Conservation (phyloP, 2,888 invertebrate species). For the Aromia moschata region DNA sequence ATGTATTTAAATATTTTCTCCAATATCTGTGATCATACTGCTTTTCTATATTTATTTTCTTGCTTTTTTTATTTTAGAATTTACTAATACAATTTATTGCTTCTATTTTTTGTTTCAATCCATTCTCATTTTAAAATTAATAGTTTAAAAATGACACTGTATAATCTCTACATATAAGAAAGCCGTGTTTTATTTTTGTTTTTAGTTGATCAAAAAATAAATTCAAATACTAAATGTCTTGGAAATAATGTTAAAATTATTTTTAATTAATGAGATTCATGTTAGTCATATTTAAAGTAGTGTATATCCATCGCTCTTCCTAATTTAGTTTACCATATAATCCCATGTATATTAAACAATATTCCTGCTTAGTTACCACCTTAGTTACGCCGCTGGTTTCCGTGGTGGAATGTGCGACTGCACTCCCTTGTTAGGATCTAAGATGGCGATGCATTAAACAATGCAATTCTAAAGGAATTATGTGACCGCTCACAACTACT, state of each 20-base stretch:
- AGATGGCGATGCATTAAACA: conserved; percentile 47
- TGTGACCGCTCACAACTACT: conserved; percentile 36
- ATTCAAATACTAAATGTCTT: neutral
- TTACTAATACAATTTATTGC: too few relatives aligned
- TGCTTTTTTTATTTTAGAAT: too few relatives aligned
- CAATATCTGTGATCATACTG: too few relatives aligned
- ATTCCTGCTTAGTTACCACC: neutral
- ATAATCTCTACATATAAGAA: too few relatives aligned
- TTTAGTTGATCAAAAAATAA: neutral
- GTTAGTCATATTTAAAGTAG: neutral
- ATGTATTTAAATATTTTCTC: too few relatives aligned
- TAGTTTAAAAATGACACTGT: too few relatives aligned
- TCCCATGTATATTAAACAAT: neutral
- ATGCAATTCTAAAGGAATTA: conserved; percentile 47
- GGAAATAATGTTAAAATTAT: too few relatives aligned
- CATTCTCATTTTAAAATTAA: too few relatives aligned
- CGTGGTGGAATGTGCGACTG: conserved; percentile 21
- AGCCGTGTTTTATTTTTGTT: too few relatives aligned
- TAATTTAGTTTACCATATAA: neutral
- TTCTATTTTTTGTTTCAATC: too few relatives aligned
- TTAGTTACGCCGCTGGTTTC: conserved; percentile 12
- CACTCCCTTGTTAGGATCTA: conserved; percentile 48
- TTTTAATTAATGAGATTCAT: neutral
- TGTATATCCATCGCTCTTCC: neutral
- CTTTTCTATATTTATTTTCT: too few relatives aligned